Percentiles rank a stretch among this genome's conserved stretches.
Evolutionary conservation across 2,797 vertebrate species (phyloP).

Genomic region (Enteromius unitaeniatus): DNA sequence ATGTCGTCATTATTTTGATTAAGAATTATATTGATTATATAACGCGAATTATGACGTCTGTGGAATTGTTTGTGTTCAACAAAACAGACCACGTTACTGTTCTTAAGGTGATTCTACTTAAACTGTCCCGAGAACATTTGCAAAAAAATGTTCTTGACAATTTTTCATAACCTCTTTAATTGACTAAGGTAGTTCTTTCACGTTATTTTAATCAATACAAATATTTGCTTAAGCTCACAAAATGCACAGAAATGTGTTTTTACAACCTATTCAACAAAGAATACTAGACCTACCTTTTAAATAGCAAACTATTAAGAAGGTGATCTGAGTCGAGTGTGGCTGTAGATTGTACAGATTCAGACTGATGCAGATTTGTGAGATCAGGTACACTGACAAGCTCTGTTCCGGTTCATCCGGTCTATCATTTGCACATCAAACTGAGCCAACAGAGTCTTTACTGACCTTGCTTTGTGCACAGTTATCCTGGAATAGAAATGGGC

Average conservation of each 20-base stretch:
- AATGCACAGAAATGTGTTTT: too few species aligned
- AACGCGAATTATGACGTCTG: neutral
- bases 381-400: neutral
- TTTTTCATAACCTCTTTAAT: neutral
- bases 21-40: slow-evolving; percentile 2
- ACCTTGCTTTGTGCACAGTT: neutral
- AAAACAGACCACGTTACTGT: neutral
- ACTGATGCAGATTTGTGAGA: neutral
- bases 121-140: neutral
- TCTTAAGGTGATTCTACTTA: neutral
- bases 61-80: neutral
- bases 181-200: neutral
- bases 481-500: neutral
- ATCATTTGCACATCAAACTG: neutral
- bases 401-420: too few species aligned
- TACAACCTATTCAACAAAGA: too few species aligned
- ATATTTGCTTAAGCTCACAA: neutral
- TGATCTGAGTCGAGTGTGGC: neutral
- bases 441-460: neutral
- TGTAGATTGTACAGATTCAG: neutral
- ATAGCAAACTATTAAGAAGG: too few species aligned
- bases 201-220: neutral
- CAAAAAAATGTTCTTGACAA: neutral
- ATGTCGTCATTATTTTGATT: neutral
- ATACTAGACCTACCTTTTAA: too few species aligned